Conservation (phyloP, 37 sponge, comb jelly and placozoan species). For the Dysidea cf. avara region DNA sequence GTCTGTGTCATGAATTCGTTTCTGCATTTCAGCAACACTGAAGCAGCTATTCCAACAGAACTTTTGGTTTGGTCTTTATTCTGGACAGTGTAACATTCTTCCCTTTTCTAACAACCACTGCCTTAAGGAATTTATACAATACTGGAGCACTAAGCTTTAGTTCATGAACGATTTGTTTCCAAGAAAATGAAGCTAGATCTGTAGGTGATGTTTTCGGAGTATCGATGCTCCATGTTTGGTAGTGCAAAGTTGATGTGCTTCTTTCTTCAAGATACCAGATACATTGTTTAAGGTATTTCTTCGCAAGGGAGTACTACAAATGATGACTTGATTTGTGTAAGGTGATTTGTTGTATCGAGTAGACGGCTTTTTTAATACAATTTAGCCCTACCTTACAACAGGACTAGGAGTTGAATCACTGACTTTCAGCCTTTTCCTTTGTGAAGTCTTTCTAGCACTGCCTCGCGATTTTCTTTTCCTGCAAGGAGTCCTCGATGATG, state of each 20-base stretch:
- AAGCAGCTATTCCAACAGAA: not conserved
- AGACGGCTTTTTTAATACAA: too few relatives aligned
- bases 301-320: not conserved
- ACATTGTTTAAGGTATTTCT: constrained; percentile 12
- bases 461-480: too few relatives aligned
- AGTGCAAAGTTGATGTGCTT: constrained; percentile 2
- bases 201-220: not conserved
- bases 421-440: too few relatives aligned
- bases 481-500: too few relatives aligned
- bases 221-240: not conserved
- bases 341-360: constrained; percentile 34
- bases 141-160: constrained; percentile 9
- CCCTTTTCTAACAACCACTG: not conserved
- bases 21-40: constrained; percentile 19
- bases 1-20: constrained; percentile 3
- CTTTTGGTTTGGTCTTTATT: not conserved
- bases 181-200: not conserved
- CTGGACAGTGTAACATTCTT: too few relatives aligned
- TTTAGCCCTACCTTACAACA: too few relatives aligned
- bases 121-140: not conserved
- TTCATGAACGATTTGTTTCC: not conserved
- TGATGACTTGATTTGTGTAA: constrained; percentile 14
- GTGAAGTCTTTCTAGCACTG: too few relatives aligned
- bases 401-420: too few relatives aligned
- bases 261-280: not conserved